Percentiles rank a stretch among this genome's conserved stretches.
Evolutionary conservation across 1,140 invertebrate genomes (phyloP).

Genomic region (Rhopalosiphum padi): DNA sequence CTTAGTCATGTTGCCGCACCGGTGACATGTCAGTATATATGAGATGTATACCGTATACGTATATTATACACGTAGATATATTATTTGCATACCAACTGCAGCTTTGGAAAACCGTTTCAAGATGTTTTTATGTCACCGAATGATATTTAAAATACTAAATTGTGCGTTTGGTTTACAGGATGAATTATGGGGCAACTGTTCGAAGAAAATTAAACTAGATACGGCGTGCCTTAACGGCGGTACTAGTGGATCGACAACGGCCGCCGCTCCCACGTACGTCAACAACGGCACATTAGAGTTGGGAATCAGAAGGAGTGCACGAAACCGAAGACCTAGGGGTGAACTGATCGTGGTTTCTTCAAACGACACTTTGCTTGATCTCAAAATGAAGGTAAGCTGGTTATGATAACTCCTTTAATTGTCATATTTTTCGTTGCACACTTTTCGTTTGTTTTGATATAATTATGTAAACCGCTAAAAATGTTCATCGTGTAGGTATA

Average conservation of each 20-base stretch:
- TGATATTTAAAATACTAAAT: not conserved
- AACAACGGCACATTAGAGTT: not conserved
- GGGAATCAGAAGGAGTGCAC: slow-evolving; percentile 39
- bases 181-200: slow-evolving; percentile 30
- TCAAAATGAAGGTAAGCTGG: slow-evolving; percentile 46
- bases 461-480: not conserved
- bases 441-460: not conserved
- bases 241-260: not conserved
- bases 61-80: not conserved
- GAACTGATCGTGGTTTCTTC: slow-evolving; percentile 46
- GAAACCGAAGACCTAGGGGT: slow-evolving; percentile 46
- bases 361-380: slow-evolving; percentile 36
- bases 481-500: not conserved
- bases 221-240: not conserved
- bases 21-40: not conserved
- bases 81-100: not conserved
- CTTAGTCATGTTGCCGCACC: not conserved
- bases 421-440: not conserved
- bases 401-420: not conserved
- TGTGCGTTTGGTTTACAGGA: slow-evolving; percentile 27
- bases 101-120: not conserved
- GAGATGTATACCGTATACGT: not conserved
- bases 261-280: not conserved
- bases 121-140: not conserved
- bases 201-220: slow-evolving; percentile 50